These are phyloP conservation scores for Thamnaconus septentrionalis DNA, from an alignment of 2,113 vertebrate genomes.

Conservation along the genomic window DNA sequence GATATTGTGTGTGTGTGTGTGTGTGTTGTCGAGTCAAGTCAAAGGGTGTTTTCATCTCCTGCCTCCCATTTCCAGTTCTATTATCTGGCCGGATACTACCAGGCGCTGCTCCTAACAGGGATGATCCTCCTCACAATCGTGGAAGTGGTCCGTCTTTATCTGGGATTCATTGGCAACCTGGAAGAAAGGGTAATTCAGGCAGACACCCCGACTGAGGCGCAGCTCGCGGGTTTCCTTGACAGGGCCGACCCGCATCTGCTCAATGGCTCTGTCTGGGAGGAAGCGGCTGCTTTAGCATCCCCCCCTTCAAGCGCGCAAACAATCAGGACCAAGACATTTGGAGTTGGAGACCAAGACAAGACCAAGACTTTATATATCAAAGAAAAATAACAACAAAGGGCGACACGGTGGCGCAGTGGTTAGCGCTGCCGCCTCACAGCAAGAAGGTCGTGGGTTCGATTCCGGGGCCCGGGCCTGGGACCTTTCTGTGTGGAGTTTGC, in stretches of 20 bases:
- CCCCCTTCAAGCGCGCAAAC: slow-evolving; percentile 10
- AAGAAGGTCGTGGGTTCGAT: too few relatives aligned
- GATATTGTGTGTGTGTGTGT: too few relatives aligned
- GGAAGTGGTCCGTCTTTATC: slow-evolving; percentile 78
- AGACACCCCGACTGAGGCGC: slow-evolving; percentile 1
- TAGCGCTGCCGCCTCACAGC: too few relatives aligned
- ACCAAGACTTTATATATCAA: too few relatives aligned
- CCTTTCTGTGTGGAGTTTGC: too few relatives aligned
- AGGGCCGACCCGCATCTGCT: background rate
- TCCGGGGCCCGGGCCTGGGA: too few relatives aligned
- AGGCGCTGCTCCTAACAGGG: slow-evolving; percentile 78
- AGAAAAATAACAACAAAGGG: too few relatives aligned
- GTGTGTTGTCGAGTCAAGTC: background rate
- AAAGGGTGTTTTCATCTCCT: background rate
- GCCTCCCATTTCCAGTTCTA: slow-evolving; percentile 69
- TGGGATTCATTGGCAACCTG: slow-evolving; percentile 85
- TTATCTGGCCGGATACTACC: slow-evolving; percentile 80
- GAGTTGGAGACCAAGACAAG: too few relatives aligned
- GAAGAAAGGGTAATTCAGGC: slow-evolving; percentile 80
- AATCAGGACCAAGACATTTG: background rate
- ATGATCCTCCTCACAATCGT: slow-evolving; percentile 73
- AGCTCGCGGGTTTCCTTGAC: slow-evolving; percentile 3
- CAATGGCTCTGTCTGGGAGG: slow-evolving; percentile 4
- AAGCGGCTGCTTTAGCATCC: slow-evolving; percentile 20
- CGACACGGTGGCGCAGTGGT: too few relatives aligned